Base-by-base conservation (phyloP, 2,888 invertebrate species). In the Lithophane semibrunnea region DNA sequence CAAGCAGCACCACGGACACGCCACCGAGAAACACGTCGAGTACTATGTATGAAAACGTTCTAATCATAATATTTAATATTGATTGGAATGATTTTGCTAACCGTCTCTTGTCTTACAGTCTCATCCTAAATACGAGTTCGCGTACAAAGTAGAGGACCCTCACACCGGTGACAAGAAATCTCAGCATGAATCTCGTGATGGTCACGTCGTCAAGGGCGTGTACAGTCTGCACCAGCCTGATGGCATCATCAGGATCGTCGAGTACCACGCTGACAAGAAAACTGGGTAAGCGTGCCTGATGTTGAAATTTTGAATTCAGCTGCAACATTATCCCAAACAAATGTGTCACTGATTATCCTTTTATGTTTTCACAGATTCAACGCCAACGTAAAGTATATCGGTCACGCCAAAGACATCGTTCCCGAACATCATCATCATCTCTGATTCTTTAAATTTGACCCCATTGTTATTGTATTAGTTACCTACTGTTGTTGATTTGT, bases 141-240 rank as follows among this genome's bases (percentile, higher is more conserved):
- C 92, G 83, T 97, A 97, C 90, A 94, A 95, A 82, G 95, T 97
- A 44, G 88, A 92, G 86, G 96, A 97, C 88, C 94, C 93, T 16
- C 95, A 96, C 89, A 97, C 96, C 67, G 94, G 94, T 29, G 96
- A 97, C 91, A 87, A 91, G 86, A 95, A 96, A 88, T 90, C 88
- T 78, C 95, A 95, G 88, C 91, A 94, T 58, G 97, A 97, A 91
- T 90, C 92, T 80, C 93, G 95, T 76, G 95, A 96, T 92, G 97
- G 97, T 9, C 95, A 97, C 88, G 94, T 93, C 37, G 97, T 97
- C 77, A 95, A 96, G 87, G 97, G 97, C 37, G 86, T 96, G 87
- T 97, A 97, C 92, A 95, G 94, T 56, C 92, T 97, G 79, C 95
- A 96, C 88, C 96, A 97, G 88, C 94, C 97, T 42, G 96, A 95